phyloP scores from a whole-genome alignment of 2,113 vertebrate species.

The Phyllostomus discolor region DNA sequence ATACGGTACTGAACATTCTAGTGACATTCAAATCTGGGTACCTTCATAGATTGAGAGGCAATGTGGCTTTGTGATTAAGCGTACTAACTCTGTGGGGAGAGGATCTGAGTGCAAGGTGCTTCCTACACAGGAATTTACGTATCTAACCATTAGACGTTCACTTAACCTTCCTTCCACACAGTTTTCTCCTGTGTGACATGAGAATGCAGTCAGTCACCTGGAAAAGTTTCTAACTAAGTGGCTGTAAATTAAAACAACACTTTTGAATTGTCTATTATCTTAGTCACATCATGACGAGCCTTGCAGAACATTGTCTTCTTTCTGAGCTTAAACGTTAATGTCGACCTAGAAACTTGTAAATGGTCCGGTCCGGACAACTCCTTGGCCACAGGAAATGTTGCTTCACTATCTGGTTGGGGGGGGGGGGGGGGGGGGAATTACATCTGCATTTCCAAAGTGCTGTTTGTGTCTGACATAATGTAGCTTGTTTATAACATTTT shows the following conservation, averaged over 20 bases:
- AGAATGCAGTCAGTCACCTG: neutral
- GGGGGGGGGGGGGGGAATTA: neutral
- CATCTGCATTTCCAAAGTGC: neutral
- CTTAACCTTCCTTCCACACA: neutral
- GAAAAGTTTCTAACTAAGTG: neutral
- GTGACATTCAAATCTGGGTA: neutral
- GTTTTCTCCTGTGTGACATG: neutral
- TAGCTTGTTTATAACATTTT: neutral
- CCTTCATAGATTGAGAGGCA: neutral
- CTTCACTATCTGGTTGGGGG: neutral
- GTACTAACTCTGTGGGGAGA: neutral
- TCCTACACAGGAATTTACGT: neutral
- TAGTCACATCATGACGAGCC: neutral
- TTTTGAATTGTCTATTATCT: neutral
- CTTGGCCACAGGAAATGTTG: neutral
- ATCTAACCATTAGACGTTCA: neutral
- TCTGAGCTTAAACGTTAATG: neutral
- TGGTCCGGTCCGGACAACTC: neutral
- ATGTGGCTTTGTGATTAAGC: neutral
- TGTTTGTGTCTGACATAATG: neutral
- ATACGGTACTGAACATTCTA: neutral
- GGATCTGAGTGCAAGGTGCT: neutral
- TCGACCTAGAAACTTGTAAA: neutral
- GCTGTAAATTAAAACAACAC: neutral
- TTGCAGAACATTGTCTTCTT: neutral